Base-by-base conservation (phyloP, 2,113 vertebrate species). In the Collichthys lucidus region DNA sequence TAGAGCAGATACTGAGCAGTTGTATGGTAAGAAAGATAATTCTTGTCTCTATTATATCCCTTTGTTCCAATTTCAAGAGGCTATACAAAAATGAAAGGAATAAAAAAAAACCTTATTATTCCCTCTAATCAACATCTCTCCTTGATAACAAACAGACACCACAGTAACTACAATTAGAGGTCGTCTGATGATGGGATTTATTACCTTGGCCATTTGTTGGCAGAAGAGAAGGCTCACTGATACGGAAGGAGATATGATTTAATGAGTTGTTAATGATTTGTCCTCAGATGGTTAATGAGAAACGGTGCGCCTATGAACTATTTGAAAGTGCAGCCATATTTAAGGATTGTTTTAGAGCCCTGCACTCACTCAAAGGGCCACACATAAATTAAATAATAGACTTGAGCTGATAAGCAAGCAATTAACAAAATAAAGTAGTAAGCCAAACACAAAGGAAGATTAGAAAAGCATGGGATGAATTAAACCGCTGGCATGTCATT, bases 241-340 rank as follows among this genome's bases (percentile, higher is more conserved):
- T 92, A 88, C 56, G 52, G 89, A 77, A 67, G 80, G 63, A 86
- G 86, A 88, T 93, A 92, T 94, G 91, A 94, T 94, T 94, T 92
- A 95, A 94, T 93, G 88, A 92, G 89, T 76, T 77, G 64, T 85
- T 92, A 93, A 93, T 94, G 89, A 94, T 93, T 92, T 87, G 87
- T 90, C 89, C 74, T 85, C 71, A 74, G 75, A 84, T 90, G 91
- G 89, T 92, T 94, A 92, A 93, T 93, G 84, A 91, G 84, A 77
- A 91, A 63, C 31, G 59, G 71, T 49, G 69, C 79, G 83, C 79
- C 83, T 86, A 40, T 89, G 90, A 93, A 93, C 86, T 86, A 75
- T 90, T 88, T 65, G 29, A 91, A 90, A 90, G 86, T 76, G 85
- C 56, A 72, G 84, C 56, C 66, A 82, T 91, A 92, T 89, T 92